Base-by-base conservation (phyloP, 1,140 invertebrate species). In the Liolophura sinensis region DNA sequence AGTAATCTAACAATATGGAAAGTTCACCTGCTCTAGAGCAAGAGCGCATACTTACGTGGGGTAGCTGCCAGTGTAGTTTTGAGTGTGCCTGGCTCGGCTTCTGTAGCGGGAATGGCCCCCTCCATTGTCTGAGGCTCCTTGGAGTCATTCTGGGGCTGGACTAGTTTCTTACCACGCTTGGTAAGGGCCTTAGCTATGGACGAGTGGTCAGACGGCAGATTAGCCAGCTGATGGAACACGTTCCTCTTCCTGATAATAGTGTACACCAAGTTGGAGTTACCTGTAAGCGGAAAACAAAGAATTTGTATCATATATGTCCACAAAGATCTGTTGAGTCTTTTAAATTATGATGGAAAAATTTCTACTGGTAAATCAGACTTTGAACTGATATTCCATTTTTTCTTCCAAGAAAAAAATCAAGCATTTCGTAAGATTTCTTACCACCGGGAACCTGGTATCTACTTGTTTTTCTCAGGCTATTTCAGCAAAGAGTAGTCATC, bases 181-280 rank as follows among this genome's bases (percentile, higher is more conserved):
- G 88, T 91, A 22, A 96, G 84, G 5, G 93, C 93, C 77, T 93
- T 92, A 24, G 91, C 90, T 76, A 98, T 98, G 60, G 93, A 91
- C 1, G 80, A 88, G 79, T 94, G 92, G 82, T 99, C 97, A 59
- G 92, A 93, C 3, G 96, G 95, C 63, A 99, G 85, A 87, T 98
- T 99, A 16, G 96, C 95, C 69, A 99, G 86, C 64, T 93, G 89
- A 86, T 99, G 96, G 85, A 99, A 99, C 58, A 99, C 95, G 82
- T 96, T 93, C 27, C 97, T 88, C 82, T 99, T 99, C 52, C 97
- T 89, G 74, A 99, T 99, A 68, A 99, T 99, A 7, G 96, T 99
- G 85, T 99, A 99, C 27, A 99, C 94, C 66, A 99, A 87, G 88
- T 98, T 99, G 20, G 95, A 95, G 83, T 99, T 99, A 0, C 92